Evolutionary conservation across 2,888 invertebrate genomes (phyloP), one percentile per base, ranked within the genome.

Genomic region (Pedicia rivosa): DNA sequence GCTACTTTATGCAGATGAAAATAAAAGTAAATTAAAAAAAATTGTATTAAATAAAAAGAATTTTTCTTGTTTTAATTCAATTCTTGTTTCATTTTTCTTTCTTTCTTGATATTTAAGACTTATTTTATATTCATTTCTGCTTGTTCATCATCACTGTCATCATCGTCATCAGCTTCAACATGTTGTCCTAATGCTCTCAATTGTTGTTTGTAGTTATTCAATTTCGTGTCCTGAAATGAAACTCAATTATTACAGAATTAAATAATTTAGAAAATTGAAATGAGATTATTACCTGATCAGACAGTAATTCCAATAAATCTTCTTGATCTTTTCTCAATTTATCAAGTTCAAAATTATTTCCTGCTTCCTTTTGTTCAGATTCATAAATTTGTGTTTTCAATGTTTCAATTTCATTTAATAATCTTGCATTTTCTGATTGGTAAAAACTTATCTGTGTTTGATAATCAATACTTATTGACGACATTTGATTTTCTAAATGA

Each of bases 291-390:
- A 35, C 94, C 67, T 95, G 92, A 56, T 95, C 90, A 1, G 87
- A 79, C 26, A 97, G 64, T 40, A 97, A 62, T 51, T 86, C 81
- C 38, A 97, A 60, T 43, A 97, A 62, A 60, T 95, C 92, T 47
- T 97, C 95, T 57, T 95, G 94, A 52, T 97, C 95, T 52, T 78
- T 84, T 52, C 71, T 74, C 42, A 88, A 52, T 44, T 69, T 68
- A 27, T 72, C 71, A 45, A 82, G 52, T 45, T 81, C 75, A 1
- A 56, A 48, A 12, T 46, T 45, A 3, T 48, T 50, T 4, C 40
- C 43, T 29, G 51, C 51, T 3, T 52, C 51, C n/a, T 38, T 38
- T 37, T 38, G 35, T 8, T 40, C 36, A n/a, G 40, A 41, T 5
- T 44, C 48, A 36, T 55, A 54, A 33, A 60, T 53, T 43, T 58